Evolutionary conservation across 2,113 vertebrate genomes (phyloP), one percentile per base, ranked within the genome.

Genomic region (Varanus komodoensis): DNA sequence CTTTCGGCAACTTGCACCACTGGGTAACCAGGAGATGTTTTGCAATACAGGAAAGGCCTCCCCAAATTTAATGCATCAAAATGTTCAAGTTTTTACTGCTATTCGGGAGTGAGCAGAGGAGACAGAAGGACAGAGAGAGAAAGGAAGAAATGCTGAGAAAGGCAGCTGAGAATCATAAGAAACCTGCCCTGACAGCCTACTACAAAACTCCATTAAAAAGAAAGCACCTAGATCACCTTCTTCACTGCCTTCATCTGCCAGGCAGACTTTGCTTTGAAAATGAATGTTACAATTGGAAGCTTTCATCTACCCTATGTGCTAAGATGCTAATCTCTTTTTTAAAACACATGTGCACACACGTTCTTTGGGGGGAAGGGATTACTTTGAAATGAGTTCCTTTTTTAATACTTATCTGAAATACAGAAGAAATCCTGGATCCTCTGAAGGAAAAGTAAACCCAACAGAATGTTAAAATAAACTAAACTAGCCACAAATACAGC

Each of bases 131-230:
- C 12, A 2, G 87, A 89, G 79, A 0, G 1, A 78, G 79, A 89
- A 8, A 86, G 2, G 34, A 93, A 5, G 73, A 7, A 87, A 64
- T 44, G 73, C 2, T 29, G 78, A 3, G n/a, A 89, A 87, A 92
- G 77, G 52, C 15, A 0, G 78, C 0, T 88, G 78, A 93, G 92
- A 92, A 94, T 80, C 91, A 48, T 12, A 52, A 3, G 69, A 27
- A 90, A 93, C 82, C 25, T 11, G 4, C 87, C 86, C 89, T 87
- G 82, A 91, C 86, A 94, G 61, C 52, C 89, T 93, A 94, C 84
- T 61, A 93, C 88, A 90, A 89, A 94, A 94, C n/a, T 89, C 52
- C 75, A 92, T 92, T 94, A 92, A 93, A 93, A 93, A 79, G 0
- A 21, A 92, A 50, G 48, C 14, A n/a, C 89, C 91, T 21, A 89